Base-by-base conservation (phyloP, 2,113 vertebrate genomes). In the Triplophysa tibetana region DNA sequence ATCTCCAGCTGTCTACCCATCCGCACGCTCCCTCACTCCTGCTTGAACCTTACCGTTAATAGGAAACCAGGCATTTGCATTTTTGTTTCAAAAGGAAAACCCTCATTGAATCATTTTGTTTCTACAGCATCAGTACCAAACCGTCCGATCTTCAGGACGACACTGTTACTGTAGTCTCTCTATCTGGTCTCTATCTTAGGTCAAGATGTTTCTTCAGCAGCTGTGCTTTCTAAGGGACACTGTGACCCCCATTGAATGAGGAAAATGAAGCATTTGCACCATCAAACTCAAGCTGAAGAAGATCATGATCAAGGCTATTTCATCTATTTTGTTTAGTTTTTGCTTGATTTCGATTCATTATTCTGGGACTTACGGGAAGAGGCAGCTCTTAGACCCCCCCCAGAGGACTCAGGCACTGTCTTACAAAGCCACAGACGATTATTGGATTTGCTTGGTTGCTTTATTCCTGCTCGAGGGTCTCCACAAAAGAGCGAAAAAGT, bases 381-480 rank as follows among this genome's bases (percentile, higher is more conserved):
- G 48, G 50, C 29, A 45, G 65, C 68, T 66, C 24, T 43, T 63
- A 83, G 45, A 76, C 24, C 52, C 52, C 65, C 65, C 80, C 79
- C 75, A 8, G 62, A 75, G 76, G 77, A 82, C 48, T 67, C 67
- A 26, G 77, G 23, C 65, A 58, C 72, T 54, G 72, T 81, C 60
- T 77, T 23, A 52, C 41, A 60, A 19, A 74, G 73, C 52, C 41
- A 43, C 64, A 80, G 83, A 75, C 72, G 81, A 78, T 78, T 78
- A 82, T 79, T 81, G 81, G 81, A 84, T 84, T 86, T 81, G 33
- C 41, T 69, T 45, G 50, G 58, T 16, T 63, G 52, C 62, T 73
- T 69, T 41, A 52, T 69, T 75, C 60, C 82, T 75, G 52, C 50
- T 61, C 67, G 29, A 74, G 52, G 70, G 66, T 72, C 23, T 73